Evolutionary conservation across 2,888 invertebrate species (phyloP), one percentile per base, ranked within the genome.

Genomic region (Dicyrtoma fusca): DNA sequence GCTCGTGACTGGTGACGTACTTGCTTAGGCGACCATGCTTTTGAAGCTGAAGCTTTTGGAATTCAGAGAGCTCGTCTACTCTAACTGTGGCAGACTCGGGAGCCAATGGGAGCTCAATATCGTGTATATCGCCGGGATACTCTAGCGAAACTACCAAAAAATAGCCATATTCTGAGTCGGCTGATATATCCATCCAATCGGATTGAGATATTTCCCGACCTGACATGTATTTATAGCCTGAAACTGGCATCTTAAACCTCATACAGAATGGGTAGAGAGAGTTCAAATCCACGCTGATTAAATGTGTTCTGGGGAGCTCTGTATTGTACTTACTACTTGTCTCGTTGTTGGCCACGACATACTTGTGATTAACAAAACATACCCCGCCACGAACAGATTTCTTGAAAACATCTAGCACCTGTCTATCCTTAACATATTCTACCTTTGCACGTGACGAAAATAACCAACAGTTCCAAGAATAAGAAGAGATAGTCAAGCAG

Each of bases 391-490:
- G 1, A 1, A 57, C n/a, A 17, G n/a, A 23, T 3, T 13, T 11
- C 3, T 13, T 1, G 10, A 57, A 8, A 1, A 57, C 1, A 1
- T 57, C 57, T 14, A 57, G 1, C 25, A 57, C 26, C 1, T 4
- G 14, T 57, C 13, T 13, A 57, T 57, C 57, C 1, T 8, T 10
- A 13, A 57, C 5, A 23, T 57, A 57, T 3, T 63, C 21, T 10
- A 63, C 6, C 8, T 63, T 14, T 21, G 21, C 34, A 5, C 23
- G 11, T 8, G 45, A 17, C 13, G 5, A 8, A 44, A 5, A 63
- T 34, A 63, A 23, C 14, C 44, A 63, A 21, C 63, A 42, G 5
- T 61, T 14, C 63, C 45, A 63, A 21, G 17, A 44, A 23, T 21
- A 63, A 1, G 45, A 21, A 1, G 44, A 13, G n/a, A 21, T 47